Conservation (phyloP, 2,888 invertebrate species). For the Agonopterix heracliana region DNA sequence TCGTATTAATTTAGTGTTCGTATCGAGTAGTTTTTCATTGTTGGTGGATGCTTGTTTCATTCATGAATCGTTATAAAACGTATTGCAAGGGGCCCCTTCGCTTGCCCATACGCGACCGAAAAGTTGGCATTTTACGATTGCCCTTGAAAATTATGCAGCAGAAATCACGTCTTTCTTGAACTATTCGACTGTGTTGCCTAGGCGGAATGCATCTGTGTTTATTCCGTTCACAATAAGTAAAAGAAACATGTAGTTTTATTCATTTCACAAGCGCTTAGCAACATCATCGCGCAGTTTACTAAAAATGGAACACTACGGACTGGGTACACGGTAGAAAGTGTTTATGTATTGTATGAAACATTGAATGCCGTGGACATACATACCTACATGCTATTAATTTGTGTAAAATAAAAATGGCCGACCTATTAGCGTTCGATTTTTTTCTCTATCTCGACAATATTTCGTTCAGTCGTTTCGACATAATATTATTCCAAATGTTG, state of each 20-base stretch:
- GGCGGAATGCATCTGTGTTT: background rate
- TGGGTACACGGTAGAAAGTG: constrained; percentile 54
- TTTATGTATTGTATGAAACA: constrained; percentile 23
- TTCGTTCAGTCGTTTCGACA: too few relatives aligned
- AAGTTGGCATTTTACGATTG: constrained; percentile 40
- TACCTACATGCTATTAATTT: constrained; percentile 19
- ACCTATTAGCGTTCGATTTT: constrained; percentile 8
- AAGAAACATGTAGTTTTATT: too few relatives aligned
- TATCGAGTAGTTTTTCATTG: constrained; percentile 38
- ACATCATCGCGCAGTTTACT: constrained; percentile 48
- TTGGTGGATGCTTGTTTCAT: constrained; percentile 51
- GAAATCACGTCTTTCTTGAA: constrained; percentile 25
- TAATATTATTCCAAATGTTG: too few relatives aligned
- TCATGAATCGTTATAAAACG: constrained; percentile 53
- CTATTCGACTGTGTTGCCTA: background rate
- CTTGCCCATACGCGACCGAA: constrained; percentile 39
- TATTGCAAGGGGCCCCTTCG: constrained; percentile 24
- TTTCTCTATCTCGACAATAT: too few relatives aligned
- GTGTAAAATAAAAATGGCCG: constrained; percentile 39
- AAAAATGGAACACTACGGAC: constrained; percentile 66
- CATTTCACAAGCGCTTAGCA: constrained; percentile 40
- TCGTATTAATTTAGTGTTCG: constrained; percentile 43
- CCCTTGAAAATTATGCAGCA: constrained; percentile 77
- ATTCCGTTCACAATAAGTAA: constrained; percentile 37
- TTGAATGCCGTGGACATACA: constrained; percentile 23